Conservation (phyloP, 92 coral and sea anemone species). For the Palythoa grandiflora region DNA sequence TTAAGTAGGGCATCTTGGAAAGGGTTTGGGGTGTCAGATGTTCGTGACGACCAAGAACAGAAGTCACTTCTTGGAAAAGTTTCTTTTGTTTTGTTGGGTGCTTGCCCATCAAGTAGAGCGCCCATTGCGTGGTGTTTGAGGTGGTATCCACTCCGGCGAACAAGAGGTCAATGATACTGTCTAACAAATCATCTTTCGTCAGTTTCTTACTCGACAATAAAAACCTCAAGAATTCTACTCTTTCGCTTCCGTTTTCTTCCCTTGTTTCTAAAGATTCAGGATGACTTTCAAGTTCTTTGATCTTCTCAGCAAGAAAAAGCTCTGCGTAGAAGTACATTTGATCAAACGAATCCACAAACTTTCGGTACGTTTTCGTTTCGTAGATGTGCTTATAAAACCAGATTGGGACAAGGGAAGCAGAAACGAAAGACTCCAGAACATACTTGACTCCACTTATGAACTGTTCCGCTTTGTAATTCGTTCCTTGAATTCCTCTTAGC, state of each 20-base stretch:
- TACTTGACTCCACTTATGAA: constrained; percentile 54
- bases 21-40: constrained; percentile 53
- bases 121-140: constrained; percentile 85
- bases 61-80: constrained; percentile 63
- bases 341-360: constrained; percentile 56
- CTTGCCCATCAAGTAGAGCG: constrained; percentile 78
- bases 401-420: too few relatives aligned
- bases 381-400: too few relatives aligned
- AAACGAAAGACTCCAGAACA: background rate
- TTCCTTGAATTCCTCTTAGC: constrained; percentile 67
- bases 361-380: background rate
- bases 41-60: constrained; percentile 57
- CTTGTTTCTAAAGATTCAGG: background rate
- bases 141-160: constrained; percentile 88
- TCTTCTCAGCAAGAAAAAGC: constrained; percentile 50
- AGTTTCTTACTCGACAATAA: constrained; percentile 68
- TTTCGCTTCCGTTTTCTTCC: constrained; percentile 19
- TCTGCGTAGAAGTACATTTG: constrained; percentile 71
- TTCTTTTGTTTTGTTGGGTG: constrained; percentile 73
- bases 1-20: constrained; percentile 76
- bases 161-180: constrained; percentile 73
- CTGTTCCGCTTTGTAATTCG: constrained; percentile 57
- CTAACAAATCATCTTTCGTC: constrained; percentile 70
- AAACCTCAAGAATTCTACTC: constrained; percentile 70
- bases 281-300: constrained; percentile 50